Evolutionary conservation across 2,888 invertebrate genomes (phyloP), one percentile per base, ranked within the genome.

Genomic region (Patella caerulea): DNA sequence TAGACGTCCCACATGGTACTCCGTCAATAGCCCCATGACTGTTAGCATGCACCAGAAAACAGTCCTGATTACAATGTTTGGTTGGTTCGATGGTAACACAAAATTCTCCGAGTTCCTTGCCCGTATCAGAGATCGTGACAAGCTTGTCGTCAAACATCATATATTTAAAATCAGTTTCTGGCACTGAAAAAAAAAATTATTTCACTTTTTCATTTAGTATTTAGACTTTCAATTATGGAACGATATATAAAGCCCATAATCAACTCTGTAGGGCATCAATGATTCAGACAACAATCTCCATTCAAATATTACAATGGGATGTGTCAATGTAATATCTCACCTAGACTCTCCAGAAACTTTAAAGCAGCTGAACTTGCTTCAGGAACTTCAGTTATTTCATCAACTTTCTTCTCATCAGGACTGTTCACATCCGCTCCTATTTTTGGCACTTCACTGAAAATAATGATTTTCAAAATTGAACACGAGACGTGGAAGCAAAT

Each of bases 1-100:
- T 89, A 17, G 91, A 90, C 3, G 92, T 92, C 11, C 92, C 91
- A 84, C 92, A 92, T 0, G 91, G 91, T 5, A 91, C 90, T 45
- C 88, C 90, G 80, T 92, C 92, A 17, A 92, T 89, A 12, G 88
- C 86, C 12, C 91, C 92, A 75, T 91, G 89, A 82, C 92, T 92
- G 86, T 90, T 90, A 19, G 91, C 92, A 74, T 91, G 90, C 9
- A 92, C 86, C n/a, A 90, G 85, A 79, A 89, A 89, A 79, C 91
- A 91, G 71, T 90, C 90, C 71, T 86, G 80, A 0, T 88, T 88
- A 75, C 86, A 85, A 79, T 87, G 86, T 55, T 85, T 84, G 7
- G 88, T 83, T 2, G 87, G 86, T 70, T 89, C 86, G 7, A 91
- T 85, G 5, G 88, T 86, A 7, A 92, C 90, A 3, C 83, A 84